These are phyloP conservation scores for Argynnis bischoffii DNA, from an alignment of 2,888 invertebrate genomes.

Conservation along the genomic window DNA sequence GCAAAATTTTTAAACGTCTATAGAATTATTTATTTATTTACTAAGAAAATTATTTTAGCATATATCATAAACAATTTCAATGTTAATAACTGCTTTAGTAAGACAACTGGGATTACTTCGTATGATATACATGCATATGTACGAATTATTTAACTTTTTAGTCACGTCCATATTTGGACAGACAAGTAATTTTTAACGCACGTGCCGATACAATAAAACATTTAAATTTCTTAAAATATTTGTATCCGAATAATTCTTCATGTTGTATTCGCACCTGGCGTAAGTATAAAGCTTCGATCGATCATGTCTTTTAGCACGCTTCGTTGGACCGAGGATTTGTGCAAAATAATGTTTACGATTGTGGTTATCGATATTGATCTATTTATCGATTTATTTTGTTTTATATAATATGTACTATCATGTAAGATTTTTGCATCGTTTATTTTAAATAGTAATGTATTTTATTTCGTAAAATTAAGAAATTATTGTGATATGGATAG, in stretches of 20 bases:
- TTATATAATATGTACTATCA: background rate
- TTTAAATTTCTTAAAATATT: slow-evolving; percentile 20
- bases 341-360: slow-evolving; percentile 49
- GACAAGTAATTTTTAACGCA: slow-evolving; percentile 24
- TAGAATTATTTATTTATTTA: too few species aligned
- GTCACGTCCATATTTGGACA: background rate
- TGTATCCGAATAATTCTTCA: slow-evolving; percentile 19
- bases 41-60: too few species aligned
- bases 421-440: background rate
- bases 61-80: too few species aligned
- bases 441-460: too few species aligned
- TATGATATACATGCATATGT: too few species aligned
- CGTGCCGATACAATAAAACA: slow-evolving; percentile 30
- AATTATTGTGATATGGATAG: too few species aligned
- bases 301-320: slow-evolving; percentile 74
- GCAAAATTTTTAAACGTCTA: too few species aligned
- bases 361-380: slow-evolving; percentile 36
- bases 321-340: slow-evolving; percentile 67
- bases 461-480: too few species aligned
- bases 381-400: background rate
- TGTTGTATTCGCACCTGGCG: slow-evolving; percentile 58
- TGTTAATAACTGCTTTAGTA: too few species aligned
- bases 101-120: too few species aligned
- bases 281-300: slow-evolving; percentile 64
- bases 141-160: too few species aligned